phyloP scores from a whole-genome alignment of 2,797 vertebrate genomes.

The Microctenopoma lineatum region DNA sequence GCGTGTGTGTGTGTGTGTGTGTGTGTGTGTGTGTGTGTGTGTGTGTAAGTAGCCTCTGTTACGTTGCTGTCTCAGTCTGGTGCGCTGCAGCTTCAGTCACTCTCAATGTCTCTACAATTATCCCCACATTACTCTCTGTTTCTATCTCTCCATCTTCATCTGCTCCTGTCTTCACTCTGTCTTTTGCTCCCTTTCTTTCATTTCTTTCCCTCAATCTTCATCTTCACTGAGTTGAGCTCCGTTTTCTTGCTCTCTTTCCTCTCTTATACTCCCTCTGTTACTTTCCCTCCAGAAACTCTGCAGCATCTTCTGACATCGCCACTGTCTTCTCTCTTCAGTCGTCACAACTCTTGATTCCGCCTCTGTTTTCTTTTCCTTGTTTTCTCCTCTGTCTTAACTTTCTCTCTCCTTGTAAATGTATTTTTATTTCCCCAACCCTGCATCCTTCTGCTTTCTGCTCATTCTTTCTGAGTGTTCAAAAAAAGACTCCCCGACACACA shows the following conservation, averaged over 20 bases:
- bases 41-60: conserved; percentile 27
- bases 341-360: conserved; percentile 16
- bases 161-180: conserved; percentile 45
- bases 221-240: conserved; percentile 34
- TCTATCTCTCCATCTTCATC: conserved; percentile 71
- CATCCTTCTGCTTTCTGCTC: conserved; percentile 25
- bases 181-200: conserved; percentile 31
- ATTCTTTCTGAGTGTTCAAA: conserved; percentile 48
- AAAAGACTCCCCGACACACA: conserved; percentile 34
- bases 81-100: conserved; percentile 44
- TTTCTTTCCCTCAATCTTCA: conserved; percentile 52
- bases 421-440: conserved; percentile 15
- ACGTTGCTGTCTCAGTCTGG: conserved; percentile 46
- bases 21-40: conserved; percentile 22
- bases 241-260: conserved; percentile 20
- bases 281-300: conserved; percentile 33
- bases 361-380: conserved; percentile 26
- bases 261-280: conserved; percentile 3
- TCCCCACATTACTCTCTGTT: conserved; percentile 62
- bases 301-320: conserved; percentile 50
- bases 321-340: conserved; percentile 39
- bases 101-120: conserved; percentile 65
- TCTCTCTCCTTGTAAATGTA: conserved; percentile 11
- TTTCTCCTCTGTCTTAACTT: conserved; percentile 40
- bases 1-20: conserved; percentile 19